Evolutionary conservation across 2,888 invertebrate species (phyloP).

Genomic region (Hermaeophaga mercurialis): DNA sequence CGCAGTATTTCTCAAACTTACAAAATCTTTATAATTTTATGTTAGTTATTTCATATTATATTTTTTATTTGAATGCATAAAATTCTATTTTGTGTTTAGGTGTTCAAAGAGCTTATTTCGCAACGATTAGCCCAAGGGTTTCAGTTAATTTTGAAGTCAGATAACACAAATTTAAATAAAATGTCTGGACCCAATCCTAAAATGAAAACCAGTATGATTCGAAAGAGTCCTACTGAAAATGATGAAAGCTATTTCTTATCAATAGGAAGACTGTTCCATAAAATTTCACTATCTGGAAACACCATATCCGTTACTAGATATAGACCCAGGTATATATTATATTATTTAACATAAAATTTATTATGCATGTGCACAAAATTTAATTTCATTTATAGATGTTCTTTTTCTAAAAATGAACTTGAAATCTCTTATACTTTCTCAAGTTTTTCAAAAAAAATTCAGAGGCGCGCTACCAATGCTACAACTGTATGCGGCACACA

Average conservation of each 20-base stretch:
- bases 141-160: constrained; percentile 72
- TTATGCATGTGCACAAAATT: too few relatives aligned
- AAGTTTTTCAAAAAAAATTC: too few relatives aligned
- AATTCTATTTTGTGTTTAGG: too few relatives aligned
- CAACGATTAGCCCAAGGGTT: constrained; percentile 94
- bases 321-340: constrained; percentile 74
- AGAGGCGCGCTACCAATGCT: too few relatives aligned
- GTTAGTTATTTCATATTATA: too few relatives aligned
- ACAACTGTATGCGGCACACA: too few relatives aligned
- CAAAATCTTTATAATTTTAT: too few relatives aligned
- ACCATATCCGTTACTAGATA: constrained; percentile 94
- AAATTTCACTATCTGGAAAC: constrained; percentile 81
- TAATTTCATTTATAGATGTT: too few relatives aligned
- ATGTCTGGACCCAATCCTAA: constrained; percentile 39
- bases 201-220: constrained; percentile 41
- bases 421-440: too few relatives aligned
- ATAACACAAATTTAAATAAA: constrained; percentile 44
- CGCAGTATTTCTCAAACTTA: too few relatives aligned
- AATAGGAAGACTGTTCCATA: constrained; percentile 94
- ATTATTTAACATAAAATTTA: neutral
- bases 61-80: too few relatives aligned
- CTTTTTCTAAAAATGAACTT: too few relatives aligned
- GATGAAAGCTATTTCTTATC: constrained; percentile 83
- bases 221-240: constrained; percentile 51
- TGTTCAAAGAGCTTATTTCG: constrained; percentile 93